Evolutionary conservation across 1,140 invertebrate genomes (phyloP).

Genomic region (Octopus bimaculoides): DNA sequence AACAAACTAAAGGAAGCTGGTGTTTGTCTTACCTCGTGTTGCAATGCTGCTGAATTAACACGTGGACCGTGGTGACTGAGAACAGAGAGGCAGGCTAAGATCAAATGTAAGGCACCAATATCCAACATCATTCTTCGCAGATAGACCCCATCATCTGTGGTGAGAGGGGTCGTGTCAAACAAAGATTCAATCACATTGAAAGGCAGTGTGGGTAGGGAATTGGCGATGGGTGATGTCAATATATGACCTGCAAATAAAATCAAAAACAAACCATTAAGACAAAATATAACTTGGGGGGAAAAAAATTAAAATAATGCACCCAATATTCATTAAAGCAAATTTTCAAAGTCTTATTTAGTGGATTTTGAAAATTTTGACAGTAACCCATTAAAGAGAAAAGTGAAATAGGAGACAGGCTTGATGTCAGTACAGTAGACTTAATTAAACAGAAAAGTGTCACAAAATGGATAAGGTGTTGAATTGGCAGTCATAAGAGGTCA

Average conservation of each 20-base stretch:
- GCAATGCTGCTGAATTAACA: slow-evolving; percentile 54
- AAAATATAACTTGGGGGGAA: no score
- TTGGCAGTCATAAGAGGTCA: no score
- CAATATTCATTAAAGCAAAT: no score
- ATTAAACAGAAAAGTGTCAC: no score
- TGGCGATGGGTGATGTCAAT: slow-evolving; percentile 71
- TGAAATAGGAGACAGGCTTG: no score
- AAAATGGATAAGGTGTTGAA: no score
- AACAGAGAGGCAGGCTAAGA: slow-evolving; percentile 82
- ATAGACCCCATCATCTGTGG: slow-evolving; percentile 77
- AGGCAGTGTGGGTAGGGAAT: slow-evolving; percentile 78
- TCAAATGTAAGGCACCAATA: slow-evolving; percentile 77
- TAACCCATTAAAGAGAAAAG: no score
- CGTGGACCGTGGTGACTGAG: slow-evolving; percentile 78
- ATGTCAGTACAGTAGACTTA: no score
- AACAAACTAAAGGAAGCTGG: neutral
- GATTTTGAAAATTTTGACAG: no score
- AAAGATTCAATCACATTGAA: slow-evolving; percentile 81
- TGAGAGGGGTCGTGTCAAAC: slow-evolving; percentile 74
- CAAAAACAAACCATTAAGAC: slow-evolving; percentile 16
- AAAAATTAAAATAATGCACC: no score
- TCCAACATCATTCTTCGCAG: slow-evolving; percentile 78
- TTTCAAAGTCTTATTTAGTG: no score
- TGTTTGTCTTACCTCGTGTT: slow-evolving; percentile 56
- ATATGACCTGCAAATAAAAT: slow-evolving; percentile 66